A percentile compares a stretch with the other conserved stretches of the same genome.
phyloP scores from a whole-genome alignment of 92 coral and sea anemone species.

The Desmophyllum pertusum region DNA sequence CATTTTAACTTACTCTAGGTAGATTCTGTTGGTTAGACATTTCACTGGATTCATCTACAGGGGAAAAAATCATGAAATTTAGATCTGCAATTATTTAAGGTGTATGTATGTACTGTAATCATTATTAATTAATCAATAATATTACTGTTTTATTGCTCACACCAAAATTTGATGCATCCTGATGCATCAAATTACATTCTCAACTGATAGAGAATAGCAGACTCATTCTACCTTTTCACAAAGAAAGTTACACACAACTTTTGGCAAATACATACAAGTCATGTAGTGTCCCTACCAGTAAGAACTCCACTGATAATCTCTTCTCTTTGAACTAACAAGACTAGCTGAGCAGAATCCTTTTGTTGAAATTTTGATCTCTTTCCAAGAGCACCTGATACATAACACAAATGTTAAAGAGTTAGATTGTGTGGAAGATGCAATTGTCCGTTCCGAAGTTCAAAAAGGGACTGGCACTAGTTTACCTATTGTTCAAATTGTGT shows the following conservation, averaged over 20 bases:
- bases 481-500: too few relatives aligned
- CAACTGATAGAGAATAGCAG: too few relatives aligned
- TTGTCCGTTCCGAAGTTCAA: too few relatives aligned
- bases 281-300: slow-evolving; percentile 10
- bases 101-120: neutral
- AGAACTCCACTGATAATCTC: neutral
- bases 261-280: too few relatives aligned
- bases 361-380: slow-evolving; percentile 95
- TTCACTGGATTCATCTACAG: slow-evolving; percentile 31
- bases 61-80: neutral
- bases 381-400: slow-evolving; percentile 86
- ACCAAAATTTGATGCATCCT: neutral
- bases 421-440: too few relatives aligned
- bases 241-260: too few relatives aligned
- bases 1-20: slow-evolving; percentile 42
- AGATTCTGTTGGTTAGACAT: slow-evolving; percentile 23
- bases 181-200: too few relatives aligned
- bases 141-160: neutral
- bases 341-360: slow-evolving; percentile 75
- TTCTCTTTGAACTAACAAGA: slow-evolving; percentile 59
- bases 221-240: too few relatives aligned
- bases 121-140: too few relatives aligned
- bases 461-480: too few relatives aligned
- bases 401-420: neutral
- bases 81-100: neutral